These are phyloP conservation scores for Gobio gobio DNA, from an alignment of 2,113 vertebrate species.

Conservation along the genomic window DNA sequence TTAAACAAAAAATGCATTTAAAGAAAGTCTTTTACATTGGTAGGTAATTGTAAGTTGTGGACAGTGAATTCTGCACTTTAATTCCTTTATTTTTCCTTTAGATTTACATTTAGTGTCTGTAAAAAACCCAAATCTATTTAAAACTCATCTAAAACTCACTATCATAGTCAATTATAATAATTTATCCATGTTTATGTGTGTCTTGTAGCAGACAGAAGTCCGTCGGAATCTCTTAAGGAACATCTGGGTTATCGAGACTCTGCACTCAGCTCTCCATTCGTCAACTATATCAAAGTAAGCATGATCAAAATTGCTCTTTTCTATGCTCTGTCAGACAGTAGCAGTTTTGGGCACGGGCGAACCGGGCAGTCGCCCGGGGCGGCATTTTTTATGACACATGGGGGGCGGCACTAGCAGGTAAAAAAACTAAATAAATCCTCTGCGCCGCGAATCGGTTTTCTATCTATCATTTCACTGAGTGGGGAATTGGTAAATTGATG, in stretches of 20 bases:
- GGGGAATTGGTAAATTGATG: too few species aligned
- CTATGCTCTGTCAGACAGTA: not conserved
- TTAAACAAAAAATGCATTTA: not conserved
- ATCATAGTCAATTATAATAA: not conserved
- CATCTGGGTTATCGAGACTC: constrained; percentile 74
- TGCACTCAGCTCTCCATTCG: constrained; percentile 78
- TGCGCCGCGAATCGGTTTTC: too few species aligned
- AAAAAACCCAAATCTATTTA: not conserved
- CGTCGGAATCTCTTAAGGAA: constrained; percentile 74
- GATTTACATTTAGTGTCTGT: not conserved
- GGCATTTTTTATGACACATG: too few species aligned
- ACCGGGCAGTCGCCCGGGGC: too few species aligned
- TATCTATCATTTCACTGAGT: too few species aligned
- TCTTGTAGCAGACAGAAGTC: constrained; percentile 53
- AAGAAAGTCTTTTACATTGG: not conserved
- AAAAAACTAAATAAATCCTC: too few species aligned
- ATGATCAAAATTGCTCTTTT: not conserved
- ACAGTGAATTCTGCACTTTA: too few species aligned
- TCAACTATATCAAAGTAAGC: constrained; percentile 88
- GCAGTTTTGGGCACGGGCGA: too few species aligned
- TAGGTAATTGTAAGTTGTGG: not conserved
- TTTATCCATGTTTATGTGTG: constrained; percentile 10
- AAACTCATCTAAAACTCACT: not conserved
- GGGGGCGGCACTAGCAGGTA: too few species aligned
- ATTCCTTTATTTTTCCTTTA: not conserved